Evolutionary conservation across 2,797 vertebrate genomes (phyloP).

Genomic region (Ammospiza maritima): DNA sequence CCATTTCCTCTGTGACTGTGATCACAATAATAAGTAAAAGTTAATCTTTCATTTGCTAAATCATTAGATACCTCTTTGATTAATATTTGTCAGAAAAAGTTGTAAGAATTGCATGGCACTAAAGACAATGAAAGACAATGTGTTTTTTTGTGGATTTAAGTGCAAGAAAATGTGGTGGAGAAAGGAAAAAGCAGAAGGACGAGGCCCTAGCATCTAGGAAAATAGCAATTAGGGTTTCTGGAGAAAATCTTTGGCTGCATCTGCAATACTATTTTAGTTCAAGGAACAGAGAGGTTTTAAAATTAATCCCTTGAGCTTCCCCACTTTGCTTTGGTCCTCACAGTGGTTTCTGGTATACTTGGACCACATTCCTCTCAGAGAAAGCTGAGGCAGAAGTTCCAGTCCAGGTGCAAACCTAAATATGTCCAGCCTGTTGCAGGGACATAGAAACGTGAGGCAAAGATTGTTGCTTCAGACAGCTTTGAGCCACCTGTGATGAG

Average conservation of each 20-base stretch:
- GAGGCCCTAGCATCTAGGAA: neutral
- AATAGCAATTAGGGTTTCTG: neutral
- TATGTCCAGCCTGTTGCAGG: accelerated
- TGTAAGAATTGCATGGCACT: neutral
- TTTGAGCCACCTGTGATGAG: neutral
- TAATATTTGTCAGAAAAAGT: neutral
- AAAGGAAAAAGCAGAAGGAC: neutral
- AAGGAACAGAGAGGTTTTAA: neutral
- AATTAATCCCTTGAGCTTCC: neutral
- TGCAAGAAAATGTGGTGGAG: neutral
- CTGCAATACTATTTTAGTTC: neutral
- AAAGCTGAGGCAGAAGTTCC: neutral
- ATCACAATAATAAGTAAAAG: neutral
- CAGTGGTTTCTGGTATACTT: neutral
- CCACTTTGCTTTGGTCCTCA: neutral
- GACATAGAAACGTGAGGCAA: neutral
- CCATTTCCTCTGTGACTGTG: neutral
- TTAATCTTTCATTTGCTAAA: neutral
- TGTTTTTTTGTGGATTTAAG: neutral
- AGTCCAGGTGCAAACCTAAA: neutral
- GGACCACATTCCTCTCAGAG: neutral
- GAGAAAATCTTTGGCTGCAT: neutral
- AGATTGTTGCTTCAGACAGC: neutral
- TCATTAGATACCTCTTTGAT: neutral
- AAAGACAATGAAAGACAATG: neutral